Conservation (phyloP, 2,797 vertebrate genomes). For the Carapus acus region DNA sequence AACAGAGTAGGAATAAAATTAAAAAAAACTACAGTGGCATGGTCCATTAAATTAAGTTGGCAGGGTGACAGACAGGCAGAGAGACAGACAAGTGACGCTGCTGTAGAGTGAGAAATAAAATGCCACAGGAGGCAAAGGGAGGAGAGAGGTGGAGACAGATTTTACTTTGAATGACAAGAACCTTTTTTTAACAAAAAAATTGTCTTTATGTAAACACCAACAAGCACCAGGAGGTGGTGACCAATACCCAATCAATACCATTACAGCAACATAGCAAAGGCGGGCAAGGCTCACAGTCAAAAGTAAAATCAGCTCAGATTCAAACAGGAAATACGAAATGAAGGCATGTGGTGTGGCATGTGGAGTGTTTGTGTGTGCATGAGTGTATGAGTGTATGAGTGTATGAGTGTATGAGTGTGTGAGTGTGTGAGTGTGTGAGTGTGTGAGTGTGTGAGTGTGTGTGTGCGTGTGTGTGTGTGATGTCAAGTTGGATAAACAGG, state of each 20-base stretch:
- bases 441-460: slow-evolving; percentile 16
- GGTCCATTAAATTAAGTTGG: neutral
- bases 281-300: slow-evolving; percentile 4
- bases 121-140: neutral
- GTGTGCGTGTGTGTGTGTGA: slow-evolving; percentile 5
- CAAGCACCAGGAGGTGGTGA: slow-evolving; percentile 19
- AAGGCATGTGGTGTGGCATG: slow-evolving; percentile 19
- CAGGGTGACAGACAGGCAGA: neutral
- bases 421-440: slow-evolving; percentile 10
- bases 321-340: slow-evolving; percentile 37
- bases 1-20: no score
- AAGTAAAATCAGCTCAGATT: slow-evolving; percentile 16
- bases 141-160: neutral
- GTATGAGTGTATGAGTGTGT: slow-evolving; percentile 10
- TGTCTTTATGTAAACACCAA: neutral
- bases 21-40: neutral
- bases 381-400: slow-evolving; percentile 10
- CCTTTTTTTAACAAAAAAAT: neutral
- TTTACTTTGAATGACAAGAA: neutral
- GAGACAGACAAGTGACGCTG: no score
- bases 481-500: no score
- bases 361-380: no score
- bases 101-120: neutral
- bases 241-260: slow-evolving; percentile 26
- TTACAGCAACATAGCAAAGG: neutral